phyloP scores from a whole-genome alignment of 2,113 vertebrate species.

The Serilophus lunatus region DNA sequence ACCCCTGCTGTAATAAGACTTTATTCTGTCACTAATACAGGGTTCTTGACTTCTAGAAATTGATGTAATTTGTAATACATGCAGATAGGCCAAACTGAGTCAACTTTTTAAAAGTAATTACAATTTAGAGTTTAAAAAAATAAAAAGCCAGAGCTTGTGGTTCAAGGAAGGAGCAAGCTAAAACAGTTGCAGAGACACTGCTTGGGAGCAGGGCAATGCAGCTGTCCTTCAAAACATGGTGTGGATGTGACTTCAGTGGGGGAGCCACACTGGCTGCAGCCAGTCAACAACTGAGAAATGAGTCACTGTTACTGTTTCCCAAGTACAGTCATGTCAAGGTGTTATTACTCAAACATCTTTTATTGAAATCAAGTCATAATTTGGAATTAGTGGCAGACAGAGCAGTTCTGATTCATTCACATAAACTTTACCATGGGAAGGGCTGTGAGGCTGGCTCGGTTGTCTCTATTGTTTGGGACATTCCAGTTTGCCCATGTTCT shows the following conservation, averaged over 20 bases:
- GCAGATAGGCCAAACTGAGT: neutral
- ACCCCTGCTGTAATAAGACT: neutral
- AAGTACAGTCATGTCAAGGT: neutral
- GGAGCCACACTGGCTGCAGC: neutral
- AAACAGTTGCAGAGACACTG: neutral
- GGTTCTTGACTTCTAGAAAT: neutral
- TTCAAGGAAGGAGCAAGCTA: neutral
- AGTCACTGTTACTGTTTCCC: neutral
- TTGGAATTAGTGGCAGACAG: neutral
- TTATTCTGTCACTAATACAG: neutral
- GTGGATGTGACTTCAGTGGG: no score
- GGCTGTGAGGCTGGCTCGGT: accelerated
- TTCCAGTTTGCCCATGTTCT: neutral
- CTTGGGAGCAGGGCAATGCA: accelerated
- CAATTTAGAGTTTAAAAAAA: neutral
- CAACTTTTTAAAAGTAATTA: neutral
- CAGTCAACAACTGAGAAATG: neutral
- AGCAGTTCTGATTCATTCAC: neutral
- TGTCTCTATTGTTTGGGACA: neutral
- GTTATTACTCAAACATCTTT: neutral
- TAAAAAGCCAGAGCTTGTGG: neutral
- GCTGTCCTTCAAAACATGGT: accelerated
- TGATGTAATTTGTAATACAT: neutral
- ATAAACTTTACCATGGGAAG: neutral
- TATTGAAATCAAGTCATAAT: neutral